A percentile compares a stretch with the other conserved stretches of the same genome.
Evolutionary conservation across 2,888 invertebrate species (phyloP).

Genomic region (Coleophora deauratella): DNA sequence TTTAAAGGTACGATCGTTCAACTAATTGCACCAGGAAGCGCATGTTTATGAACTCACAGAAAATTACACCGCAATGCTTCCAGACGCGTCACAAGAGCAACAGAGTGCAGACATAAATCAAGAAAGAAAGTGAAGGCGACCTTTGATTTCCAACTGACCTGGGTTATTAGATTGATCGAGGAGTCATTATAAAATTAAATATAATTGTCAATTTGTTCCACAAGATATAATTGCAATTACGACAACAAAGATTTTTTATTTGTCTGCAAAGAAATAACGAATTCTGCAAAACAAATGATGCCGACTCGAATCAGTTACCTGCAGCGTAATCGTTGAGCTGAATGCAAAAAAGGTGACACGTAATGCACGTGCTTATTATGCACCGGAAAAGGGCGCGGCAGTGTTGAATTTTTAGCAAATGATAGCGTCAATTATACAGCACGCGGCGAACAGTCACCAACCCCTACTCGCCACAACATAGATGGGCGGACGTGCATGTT

Average conservation of each 20-base stretch:
- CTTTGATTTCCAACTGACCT: slow-evolving; percentile 25
- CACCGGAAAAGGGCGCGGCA: slow-evolving; percentile 60
- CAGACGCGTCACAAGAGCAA: slow-evolving; percentile 13
- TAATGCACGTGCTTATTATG: slow-evolving; percentile 17
- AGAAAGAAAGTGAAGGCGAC: slow-evolving; percentile 29
- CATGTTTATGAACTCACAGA: slow-evolving; percentile 21
- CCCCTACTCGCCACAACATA: too few relatives aligned
- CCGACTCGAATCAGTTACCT: too few relatives aligned
- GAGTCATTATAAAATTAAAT: slow-evolving; percentile 12
- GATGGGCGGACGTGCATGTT: slow-evolving; percentile 28
- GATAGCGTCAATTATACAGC: slow-evolving; percentile 10
- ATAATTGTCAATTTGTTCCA: slow-evolving; percentile 2
- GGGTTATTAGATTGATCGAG: slow-evolving; percentile 29
- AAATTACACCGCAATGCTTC: slow-evolving; percentile 14
- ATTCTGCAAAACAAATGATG: too few relatives aligned
- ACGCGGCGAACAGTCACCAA: slow-evolving; percentile 8
- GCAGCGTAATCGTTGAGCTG: too few relatives aligned
- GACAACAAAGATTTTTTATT: too few relatives aligned
- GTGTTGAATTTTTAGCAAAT: slow-evolving; percentile 47
- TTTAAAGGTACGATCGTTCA: too few relatives aligned
- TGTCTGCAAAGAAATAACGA: too few relatives aligned
- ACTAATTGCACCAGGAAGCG: slow-evolving; percentile 10
- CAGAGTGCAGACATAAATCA: slow-evolving; percentile 26
- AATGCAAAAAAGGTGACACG: too few relatives aligned
- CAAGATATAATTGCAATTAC: slow-evolving; percentile 10